A percentile compares a stretch with the other conserved stretches of the same genome.
These are phyloP conservation scores for Tragulus kanchil DNA, from an alignment of 2,113 vertebrate species.

Conservation along the genomic window DNA sequence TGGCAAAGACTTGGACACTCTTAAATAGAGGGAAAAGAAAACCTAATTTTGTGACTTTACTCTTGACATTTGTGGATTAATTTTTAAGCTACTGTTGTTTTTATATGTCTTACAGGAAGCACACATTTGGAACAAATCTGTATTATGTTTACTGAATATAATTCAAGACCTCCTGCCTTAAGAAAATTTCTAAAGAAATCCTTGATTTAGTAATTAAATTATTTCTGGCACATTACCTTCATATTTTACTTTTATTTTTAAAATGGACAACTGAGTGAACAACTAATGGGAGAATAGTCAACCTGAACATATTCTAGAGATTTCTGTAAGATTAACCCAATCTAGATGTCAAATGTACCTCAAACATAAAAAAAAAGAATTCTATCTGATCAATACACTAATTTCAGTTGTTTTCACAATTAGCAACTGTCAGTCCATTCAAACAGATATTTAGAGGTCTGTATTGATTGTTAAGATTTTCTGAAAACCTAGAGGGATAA, in stretches of 20 bases:
- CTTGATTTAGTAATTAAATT: neutral
- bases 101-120: neutral
- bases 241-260: neutral
- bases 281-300: neutral
- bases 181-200: neutral
- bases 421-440: constrained; percentile 50
- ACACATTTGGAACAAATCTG: neutral
- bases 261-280: neutral
- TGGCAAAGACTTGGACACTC: too few species aligned
- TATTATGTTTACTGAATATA: neutral
- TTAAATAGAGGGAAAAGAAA: neutral
- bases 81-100: neutral
- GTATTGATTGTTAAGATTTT: constrained; percentile 47
- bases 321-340: neutral
- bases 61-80: constrained; percentile 28
- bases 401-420: constrained; percentile 56
- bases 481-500: constrained; percentile 7
- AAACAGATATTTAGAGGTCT: constrained; percentile 9
- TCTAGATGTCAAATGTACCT: neutral
- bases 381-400: constrained; percentile 40
- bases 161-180: neutral
- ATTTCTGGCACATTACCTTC: neutral
- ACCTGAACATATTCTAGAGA: neutral
- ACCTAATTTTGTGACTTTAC: constrained; percentile 41
- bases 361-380: neutral